These are phyloP conservation scores for Homalodisca vitripennis DNA, from an alignment of 1,140 invertebrate genomes.

Conservation along the genomic window DNA sequence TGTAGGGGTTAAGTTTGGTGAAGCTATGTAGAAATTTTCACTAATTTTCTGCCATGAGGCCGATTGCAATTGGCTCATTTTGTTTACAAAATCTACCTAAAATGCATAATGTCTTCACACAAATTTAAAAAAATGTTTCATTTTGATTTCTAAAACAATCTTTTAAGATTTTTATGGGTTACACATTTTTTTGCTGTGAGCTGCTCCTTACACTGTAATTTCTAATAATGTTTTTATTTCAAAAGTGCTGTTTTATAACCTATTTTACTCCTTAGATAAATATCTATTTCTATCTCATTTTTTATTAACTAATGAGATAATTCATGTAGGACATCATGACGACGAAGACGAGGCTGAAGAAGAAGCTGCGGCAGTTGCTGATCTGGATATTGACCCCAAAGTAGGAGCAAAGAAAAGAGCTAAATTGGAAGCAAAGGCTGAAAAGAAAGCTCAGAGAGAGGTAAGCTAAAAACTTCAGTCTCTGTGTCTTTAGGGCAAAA, in stretches of 20 bases:
- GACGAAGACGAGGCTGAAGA: conserved; percentile 35
- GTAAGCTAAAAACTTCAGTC: conserved; percentile 43
- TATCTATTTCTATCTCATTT: background rate
- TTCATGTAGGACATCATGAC: conserved; percentile 34
- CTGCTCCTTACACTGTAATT: background rate
- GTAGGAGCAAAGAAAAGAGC: conserved; percentile 91
- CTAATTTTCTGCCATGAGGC: too few species aligned
- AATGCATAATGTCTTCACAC: too few species aligned
- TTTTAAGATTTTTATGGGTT: background rate
- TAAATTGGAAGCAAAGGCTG: conserved; percentile 90
- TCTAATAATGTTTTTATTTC: conserved; percentile 1
- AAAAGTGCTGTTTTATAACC: conserved; percentile 16
- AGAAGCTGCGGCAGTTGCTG: background rate
- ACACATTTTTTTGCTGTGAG: background rate
- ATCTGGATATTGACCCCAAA: conserved; percentile 62
- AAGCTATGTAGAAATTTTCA: too few species aligned
- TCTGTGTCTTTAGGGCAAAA: too few species aligned
- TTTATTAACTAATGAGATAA: conserved; percentile 2
- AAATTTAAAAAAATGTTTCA: too few species aligned
- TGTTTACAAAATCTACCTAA: too few species aligned
- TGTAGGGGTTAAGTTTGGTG: conserved; percentile 11
- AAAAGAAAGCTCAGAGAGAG: conserved; percentile 82
- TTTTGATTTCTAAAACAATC: background rate
- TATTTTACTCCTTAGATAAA: background rate
- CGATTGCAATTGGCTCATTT: too few species aligned